Base-by-base conservation (phyloP, 2,797 vertebrate species). In the Melanogrammus aeglefinus region DNA sequence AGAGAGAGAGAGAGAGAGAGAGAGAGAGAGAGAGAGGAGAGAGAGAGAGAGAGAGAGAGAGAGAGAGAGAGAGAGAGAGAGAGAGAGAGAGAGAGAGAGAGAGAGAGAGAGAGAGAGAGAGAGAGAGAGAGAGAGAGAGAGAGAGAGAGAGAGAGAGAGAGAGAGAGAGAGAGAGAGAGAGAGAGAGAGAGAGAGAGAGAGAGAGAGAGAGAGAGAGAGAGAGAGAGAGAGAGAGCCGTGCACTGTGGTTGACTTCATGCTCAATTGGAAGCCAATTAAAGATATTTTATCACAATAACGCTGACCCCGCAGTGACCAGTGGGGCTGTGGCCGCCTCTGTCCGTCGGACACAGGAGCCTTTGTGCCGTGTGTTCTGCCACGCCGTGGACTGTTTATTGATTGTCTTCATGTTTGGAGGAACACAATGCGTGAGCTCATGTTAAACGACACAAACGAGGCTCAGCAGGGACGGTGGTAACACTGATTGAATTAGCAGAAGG, bases 261-360 rank as follows among this genome's bases (percentile, higher is more conserved):
- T 89, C 86, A 88, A 87, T 87, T 83, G 77, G 78, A 87, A 88
- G 87, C 73, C 85, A 87, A 89, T 91, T 90, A 88, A 76, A 81
- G 78, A 82, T 87, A 84, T 90, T 92, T 90, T 87, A 90, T 91
- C 89, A 82, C 85, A 88, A 80, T 87, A 92, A 87, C 79, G 80
- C 77, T 91, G 90, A 91, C 90, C 90, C 84, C 33, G 31, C 4
- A 24, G 36, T 90, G 87, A 93, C 91, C 84, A 66, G 75, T 4
- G 80, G 80, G 85, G 77, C 71, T 75, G 71, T 27, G 35, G 33
- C n/a, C 27, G 31, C 72, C 36, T 81, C 88, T 86, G 63, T 83
- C 75, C 75, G 44, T 13, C 10, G 77, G 27, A 89, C 88, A 90
- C 75, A 79, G 85, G 74, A 36, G 57, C 70, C 72, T 47, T 84